Percentiles rank a stretch among this genome's conserved stretches.
Evolutionary conservation across 2,797 vertebrate genomes (phyloP).

Genomic region (Orestias chungarensis): DNA sequence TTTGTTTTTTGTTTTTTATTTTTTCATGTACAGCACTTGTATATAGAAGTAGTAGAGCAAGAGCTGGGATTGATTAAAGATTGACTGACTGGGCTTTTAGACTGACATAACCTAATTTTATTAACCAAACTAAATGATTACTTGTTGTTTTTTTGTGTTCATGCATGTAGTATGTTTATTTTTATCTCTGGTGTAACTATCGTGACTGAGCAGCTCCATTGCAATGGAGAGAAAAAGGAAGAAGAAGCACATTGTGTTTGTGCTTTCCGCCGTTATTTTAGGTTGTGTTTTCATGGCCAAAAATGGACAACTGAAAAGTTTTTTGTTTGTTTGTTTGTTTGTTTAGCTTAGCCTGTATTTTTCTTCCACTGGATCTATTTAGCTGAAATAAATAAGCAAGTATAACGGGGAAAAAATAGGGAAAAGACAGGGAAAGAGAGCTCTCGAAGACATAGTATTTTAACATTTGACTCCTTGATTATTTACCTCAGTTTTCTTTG

Average conservation of each 20-base stretch:
- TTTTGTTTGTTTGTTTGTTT: slow-evolving; percentile 25
- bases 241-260: slow-evolving; percentile 51
- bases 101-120: slow-evolving; percentile 73
- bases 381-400: slow-evolving; percentile 60
- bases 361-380: slow-evolving; percentile 53
- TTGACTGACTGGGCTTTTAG: slow-evolving; percentile 49
- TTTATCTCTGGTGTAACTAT: slow-evolving; percentile 71
- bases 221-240: slow-evolving; percentile 52
- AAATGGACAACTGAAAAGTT: slow-evolving; percentile 53
- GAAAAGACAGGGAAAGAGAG: slow-evolving; percentile 76
- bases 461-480: slow-evolving; percentile 59
- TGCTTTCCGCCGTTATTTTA: slow-evolving; percentile 32
- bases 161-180: slow-evolving; percentile 73
- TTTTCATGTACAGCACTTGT: slow-evolving; percentile 39
- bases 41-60: slow-evolving; percentile 19
- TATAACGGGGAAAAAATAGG: slow-evolving; percentile 71
- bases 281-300: slow-evolving; percentile 55
- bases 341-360: slow-evolving; percentile 47
- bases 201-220: slow-evolving; percentile 74
- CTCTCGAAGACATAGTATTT: slow-evolving; percentile 60
- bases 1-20: slow-evolving; percentile 2
- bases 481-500: slow-evolving; percentile 73
- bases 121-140: slow-evolving; percentile 81
- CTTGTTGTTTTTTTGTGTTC: slow-evolving; percentile 68
- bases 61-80: slow-evolving; percentile 28